Evolutionary conservation across 2,797 vertebrate genomes (phyloP), one percentile per base, ranked within the genome.

Genomic region (Avahi laniger): DNA sequence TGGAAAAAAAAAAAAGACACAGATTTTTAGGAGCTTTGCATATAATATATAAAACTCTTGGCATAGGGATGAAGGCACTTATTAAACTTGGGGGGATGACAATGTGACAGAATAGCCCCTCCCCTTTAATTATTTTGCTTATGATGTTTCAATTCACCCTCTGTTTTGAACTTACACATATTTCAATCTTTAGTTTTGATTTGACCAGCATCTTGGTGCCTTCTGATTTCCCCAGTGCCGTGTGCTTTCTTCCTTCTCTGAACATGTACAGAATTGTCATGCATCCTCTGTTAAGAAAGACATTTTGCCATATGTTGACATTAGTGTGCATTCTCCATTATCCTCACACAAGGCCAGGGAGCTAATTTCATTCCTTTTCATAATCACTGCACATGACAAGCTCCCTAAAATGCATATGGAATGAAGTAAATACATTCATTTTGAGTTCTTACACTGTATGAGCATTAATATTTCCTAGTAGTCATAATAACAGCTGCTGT

Each of bases 401-500:
- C 46, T 95, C 43, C 30, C 38, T 59, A 95, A 96, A 89, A 69
- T 87, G 15, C 12, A n/a, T 61, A 57, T 78, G 88, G 43, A 97
- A 86, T 61, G 76, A 70, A 89, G 7, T 91, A 52, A 95, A 81
- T 96, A 12, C 24, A 33, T 43, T 93, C n/a, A 85, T 96, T 97
- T 78, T 52, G 24, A 94, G 67, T 57, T 96, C n/a, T 83, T 75
- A 95, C 81, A 97, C 35, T 50, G n/a, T 73, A 22, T 41, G 57
- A 65, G 65, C 38, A 92, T 92, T 92, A 89, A 82, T 97, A 79
- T 97, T 95, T 97, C 48, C 67, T 78, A 26, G 48, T 72, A 95
- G 87, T 94, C 18, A 24, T 73, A 94, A 89, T n/a, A 95, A 57
- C 87, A 92, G 70, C 46, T 96, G 89, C 26, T 94, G 11, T 85